These are phyloP conservation scores for Nothoprocta perdicaria DNA, from an alignment of 2,113 vertebrate species.

Conservation along the genomic window DNA sequence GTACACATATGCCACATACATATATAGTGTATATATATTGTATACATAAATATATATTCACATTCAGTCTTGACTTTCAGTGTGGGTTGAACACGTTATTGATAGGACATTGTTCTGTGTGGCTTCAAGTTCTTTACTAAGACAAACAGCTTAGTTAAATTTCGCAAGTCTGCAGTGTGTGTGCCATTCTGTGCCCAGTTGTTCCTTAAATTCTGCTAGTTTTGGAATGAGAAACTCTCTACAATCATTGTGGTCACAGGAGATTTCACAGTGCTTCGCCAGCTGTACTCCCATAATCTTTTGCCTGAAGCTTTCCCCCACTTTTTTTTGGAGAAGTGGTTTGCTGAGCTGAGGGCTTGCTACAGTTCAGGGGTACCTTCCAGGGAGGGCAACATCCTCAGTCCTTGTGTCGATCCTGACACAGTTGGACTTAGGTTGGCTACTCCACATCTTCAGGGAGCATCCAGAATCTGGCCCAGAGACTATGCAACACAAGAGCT, in stretches of 20 bases:
- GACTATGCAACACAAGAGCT: not conserved
- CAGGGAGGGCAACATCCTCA: not conserved
- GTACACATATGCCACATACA: too few relatives aligned
- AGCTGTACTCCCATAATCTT: not conserved
- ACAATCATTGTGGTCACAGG: fast-evolving
- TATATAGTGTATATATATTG: too few relatives aligned
- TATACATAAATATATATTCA: too few relatives aligned
- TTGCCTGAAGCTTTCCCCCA: not conserved
- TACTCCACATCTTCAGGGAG: not conserved
- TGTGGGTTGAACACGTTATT: not conserved
- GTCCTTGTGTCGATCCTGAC: not conserved
- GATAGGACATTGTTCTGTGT: not conserved
- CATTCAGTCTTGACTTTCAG: not conserved
- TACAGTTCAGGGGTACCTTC: not conserved
- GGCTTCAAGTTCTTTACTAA: not conserved
- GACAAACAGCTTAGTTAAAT: not conserved
- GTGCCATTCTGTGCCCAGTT: not conserved
- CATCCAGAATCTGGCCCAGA: not conserved
- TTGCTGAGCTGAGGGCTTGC: not conserved
- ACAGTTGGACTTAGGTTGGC: not conserved
- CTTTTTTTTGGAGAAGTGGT: not conserved
- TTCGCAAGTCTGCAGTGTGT: not conserved
- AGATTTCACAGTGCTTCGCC: not conserved
- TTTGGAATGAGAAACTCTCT: not conserved
- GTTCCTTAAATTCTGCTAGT: not conserved